phyloP scores from a whole-genome alignment of 1,140 invertebrate species.

The Pseudoatta argentina region DNA sequence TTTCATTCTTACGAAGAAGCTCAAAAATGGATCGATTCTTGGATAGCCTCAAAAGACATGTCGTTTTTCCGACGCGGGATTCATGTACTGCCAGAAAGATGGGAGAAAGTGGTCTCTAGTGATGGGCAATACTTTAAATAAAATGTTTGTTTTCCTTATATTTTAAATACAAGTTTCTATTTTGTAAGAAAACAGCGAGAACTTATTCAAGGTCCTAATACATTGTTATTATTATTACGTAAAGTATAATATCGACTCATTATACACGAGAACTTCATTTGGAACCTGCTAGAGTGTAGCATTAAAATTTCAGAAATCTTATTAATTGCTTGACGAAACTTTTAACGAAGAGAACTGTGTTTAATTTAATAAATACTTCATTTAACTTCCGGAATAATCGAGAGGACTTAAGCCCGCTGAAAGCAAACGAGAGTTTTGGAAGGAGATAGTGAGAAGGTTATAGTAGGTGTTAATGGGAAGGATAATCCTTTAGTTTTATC shows the following conservation, averaged over 20 bases:
- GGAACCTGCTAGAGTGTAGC: not conserved
- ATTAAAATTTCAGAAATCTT: slow-evolving; percentile 43
- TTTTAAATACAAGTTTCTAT: no score
- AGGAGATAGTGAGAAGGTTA: slow-evolving; percentile 34
- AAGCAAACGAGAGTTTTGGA: slow-evolving; percentile 20
- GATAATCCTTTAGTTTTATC: slow-evolving; percentile 62
- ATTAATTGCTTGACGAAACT: slow-evolving; percentile 51
- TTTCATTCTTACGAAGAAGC: no score
- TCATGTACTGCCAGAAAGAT: no score
- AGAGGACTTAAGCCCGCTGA: slow-evolving; percentile 36
- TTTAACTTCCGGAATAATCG: slow-evolving; percentile 53
- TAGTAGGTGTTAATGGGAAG: slow-evolving; percentile 49
- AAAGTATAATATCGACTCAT: slow-evolving; percentile 13
- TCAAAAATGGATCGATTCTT: no score
- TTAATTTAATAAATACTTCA: slow-evolving; percentile 61
- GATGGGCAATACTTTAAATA: no score
- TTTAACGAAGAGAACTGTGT: slow-evolving; percentile 27
- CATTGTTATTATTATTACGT: slow-evolving; percentile 35
- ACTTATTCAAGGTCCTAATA: no score
- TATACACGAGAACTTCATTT: slow-evolving; percentile 29
- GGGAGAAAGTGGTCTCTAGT: no score
- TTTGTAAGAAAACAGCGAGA: no score
- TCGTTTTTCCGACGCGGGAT: no score
- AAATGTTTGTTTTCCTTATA: no score
- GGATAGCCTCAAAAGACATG: no score